Percentiles rank a stretch among this genome's conserved stretches.
These are phyloP conservation scores for Trematomus bernacchii DNA, from an alignment of 2,797 vertebrate genomes.

Conservation along the genomic window DNA sequence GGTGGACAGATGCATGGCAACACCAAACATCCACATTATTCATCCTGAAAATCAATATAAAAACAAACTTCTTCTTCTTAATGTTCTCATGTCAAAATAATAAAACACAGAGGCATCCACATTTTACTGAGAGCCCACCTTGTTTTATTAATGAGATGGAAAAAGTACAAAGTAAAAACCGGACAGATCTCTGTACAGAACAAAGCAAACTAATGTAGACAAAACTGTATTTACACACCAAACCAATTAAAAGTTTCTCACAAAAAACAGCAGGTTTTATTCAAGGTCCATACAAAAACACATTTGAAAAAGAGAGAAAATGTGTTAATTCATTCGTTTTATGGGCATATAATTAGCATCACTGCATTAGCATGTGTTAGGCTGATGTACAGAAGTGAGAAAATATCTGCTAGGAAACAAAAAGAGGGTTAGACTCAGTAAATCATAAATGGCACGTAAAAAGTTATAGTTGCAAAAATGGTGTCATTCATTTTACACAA, in stretches of 20 bases:
- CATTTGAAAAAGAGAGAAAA: slow-evolving; percentile 9
- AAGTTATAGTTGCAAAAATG: slow-evolving; percentile 20
- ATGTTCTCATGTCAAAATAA: slow-evolving; percentile 6
- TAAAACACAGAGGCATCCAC: slow-evolving; percentile 18
- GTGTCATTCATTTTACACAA: slow-evolving; percentile 18
- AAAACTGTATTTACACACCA: slow-evolving; percentile 58
- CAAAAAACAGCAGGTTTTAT: slow-evolving; percentile 19
- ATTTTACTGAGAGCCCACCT: slow-evolving; percentile 36
- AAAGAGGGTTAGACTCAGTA: slow-evolving; percentile 1
- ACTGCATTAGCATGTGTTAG: slow-evolving; percentile 26
- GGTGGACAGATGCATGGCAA: background rate
- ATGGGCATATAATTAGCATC: slow-evolving; percentile 34
- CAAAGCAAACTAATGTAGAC: slow-evolving; percentile 48
- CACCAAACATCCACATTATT: background rate
- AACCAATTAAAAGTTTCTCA: slow-evolving; percentile 26
- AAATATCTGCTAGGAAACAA: background rate
- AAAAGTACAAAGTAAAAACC: slow-evolving; percentile 60
- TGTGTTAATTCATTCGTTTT: slow-evolving; percentile 35
- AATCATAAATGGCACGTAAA: slow-evolving; percentile 31
- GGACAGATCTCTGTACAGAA: slow-evolving; percentile 52
- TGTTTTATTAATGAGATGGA: slow-evolving; percentile 56
- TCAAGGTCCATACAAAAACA: slow-evolving; percentile 31
- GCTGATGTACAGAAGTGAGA: slow-evolving; percentile 30
- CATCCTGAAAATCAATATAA: background rate
- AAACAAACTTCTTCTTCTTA: slow-evolving; percentile 12